A percentile compares a stretch with the other conserved stretches of the same genome.
Evolutionary conservation across 2,888 invertebrate genomes (phyloP).

Genomic region (Branchellion lobata): DNA sequence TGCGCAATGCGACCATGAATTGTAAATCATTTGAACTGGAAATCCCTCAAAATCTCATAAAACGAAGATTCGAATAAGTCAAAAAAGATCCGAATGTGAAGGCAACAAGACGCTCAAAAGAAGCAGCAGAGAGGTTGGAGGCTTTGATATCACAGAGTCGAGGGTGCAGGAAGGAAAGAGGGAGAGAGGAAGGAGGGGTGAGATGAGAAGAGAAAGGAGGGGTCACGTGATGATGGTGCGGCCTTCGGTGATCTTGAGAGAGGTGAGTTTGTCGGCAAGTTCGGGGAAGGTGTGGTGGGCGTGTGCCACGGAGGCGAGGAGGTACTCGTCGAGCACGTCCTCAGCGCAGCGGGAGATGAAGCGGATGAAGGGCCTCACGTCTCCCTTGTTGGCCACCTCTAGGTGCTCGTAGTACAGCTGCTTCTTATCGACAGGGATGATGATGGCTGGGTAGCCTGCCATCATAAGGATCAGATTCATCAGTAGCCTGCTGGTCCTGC

Average conservation of each 20-base stretch:
- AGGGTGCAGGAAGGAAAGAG: too few species aligned
- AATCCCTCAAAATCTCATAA: too few species aligned
- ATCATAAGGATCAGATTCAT: slow-evolving; percentile 92
- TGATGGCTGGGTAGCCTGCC: slow-evolving; percentile 92
- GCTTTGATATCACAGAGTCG: too few species aligned
- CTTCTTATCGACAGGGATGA: slow-evolving; percentile 79
- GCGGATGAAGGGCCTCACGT: slow-evolving; percentile 89
- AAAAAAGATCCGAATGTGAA: too few species aligned
- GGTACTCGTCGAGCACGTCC: slow-evolving; percentile 80
- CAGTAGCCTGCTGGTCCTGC: slow-evolving; percentile 86
- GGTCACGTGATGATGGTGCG: background rate
- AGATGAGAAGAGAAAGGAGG: too few species aligned
- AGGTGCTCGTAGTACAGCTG: slow-evolving; percentile 78
- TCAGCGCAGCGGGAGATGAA: slow-evolving; percentile 88
- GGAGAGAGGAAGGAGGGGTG: too few species aligned
- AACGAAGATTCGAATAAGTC: too few species aligned
- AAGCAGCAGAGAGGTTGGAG: too few species aligned
- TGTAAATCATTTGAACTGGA: too few species aligned
- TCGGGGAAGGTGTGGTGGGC: slow-evolving; percentile 39
- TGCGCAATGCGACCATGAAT: too few species aligned
- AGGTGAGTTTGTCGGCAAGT: background rate
- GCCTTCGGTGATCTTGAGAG: background rate
- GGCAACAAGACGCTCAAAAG: too few species aligned
- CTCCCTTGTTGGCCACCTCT: slow-evolving; percentile 87
- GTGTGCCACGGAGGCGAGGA: slow-evolving; percentile 77